A percentile compares a stretch with the other conserved stretches of the same genome.
phyloP scores from a whole-genome alignment of 1,140 invertebrate species.

The Marisa cornuarietis region DNA sequence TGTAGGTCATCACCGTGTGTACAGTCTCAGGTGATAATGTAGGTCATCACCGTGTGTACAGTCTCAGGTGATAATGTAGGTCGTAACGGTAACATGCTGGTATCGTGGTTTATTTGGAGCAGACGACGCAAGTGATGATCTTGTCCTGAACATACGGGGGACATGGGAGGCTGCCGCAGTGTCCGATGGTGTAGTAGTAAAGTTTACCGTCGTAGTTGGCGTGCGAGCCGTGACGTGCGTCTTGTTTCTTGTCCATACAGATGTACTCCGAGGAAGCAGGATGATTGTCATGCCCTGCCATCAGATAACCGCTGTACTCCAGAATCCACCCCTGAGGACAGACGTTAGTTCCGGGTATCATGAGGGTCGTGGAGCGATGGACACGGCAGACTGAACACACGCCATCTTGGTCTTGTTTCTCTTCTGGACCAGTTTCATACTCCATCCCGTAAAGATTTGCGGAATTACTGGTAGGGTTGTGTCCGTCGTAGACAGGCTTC shows the following conservation, averaged over 20 bases:
- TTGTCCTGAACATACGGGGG: slow-evolving; percentile 33
- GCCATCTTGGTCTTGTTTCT: not conserved
- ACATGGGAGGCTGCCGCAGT: slow-evolving; percentile 25
- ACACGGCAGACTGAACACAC: not conserved
- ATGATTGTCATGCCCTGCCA: slow-evolving; percentile 20
- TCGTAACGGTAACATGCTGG: no score
- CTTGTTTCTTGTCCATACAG: slow-evolving; percentile 41
- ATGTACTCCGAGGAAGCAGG: slow-evolving; percentile 20
- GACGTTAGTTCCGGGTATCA: slow-evolving; percentile 41
- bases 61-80: no score
- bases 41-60: no score
- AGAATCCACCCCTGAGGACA: slow-evolving; percentile 40
- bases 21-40: no score
- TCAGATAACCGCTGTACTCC: slow-evolving; percentile 39
- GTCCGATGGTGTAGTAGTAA: slow-evolving; percentile 27
- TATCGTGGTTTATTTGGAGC: slow-evolving; percentile 15
- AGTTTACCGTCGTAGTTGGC: slow-evolving; percentile 32
- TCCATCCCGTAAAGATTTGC: not conserved
- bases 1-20: no score
- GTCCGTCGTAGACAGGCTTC: not conserved
- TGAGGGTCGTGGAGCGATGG: slow-evolving; percentile 16
- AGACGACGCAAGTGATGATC: slow-evolving; percentile 40
- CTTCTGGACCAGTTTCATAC: not conserved
- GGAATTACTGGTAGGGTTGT: not conserved
- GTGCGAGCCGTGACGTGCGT: slow-evolving; percentile 17